A percentile compares a stretch with the other conserved stretches of the same genome.
Evolutionary conservation across 92 coral and sea anemone species (phyloP).

Genomic region (Porites rus): DNA sequence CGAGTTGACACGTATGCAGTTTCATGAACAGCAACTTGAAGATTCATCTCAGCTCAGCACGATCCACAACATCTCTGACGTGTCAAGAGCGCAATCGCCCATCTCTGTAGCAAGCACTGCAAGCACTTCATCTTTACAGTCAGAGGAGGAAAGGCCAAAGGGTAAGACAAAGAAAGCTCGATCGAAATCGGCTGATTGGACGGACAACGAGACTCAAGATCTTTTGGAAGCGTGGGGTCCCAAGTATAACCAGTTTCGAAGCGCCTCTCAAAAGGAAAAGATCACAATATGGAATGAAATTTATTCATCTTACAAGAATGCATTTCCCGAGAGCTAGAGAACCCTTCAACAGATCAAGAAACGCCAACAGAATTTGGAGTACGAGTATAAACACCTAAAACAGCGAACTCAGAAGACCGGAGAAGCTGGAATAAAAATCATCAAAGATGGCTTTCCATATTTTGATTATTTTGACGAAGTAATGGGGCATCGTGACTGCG

Average conservation of each 20-base stretch:
- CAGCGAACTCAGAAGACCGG: slow-evolving; percentile 12
- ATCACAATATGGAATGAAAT: slow-evolving; percentile 52
- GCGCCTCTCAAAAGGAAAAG: slow-evolving; percentile 54
- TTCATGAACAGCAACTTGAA: slow-evolving; percentile 8
- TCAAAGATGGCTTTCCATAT: slow-evolving; percentile 53
- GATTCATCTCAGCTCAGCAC: slow-evolving; percentile 6
- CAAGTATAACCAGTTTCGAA: slow-evolving; percentile 22
- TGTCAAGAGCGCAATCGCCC: slow-evolving; percentile 3
- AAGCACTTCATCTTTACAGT: not conserved
- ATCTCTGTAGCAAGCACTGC: not conserved
- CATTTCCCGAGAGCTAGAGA: no score
- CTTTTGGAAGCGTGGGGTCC: slow-evolving; percentile 56
- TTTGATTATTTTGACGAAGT: slow-evolving; percentile 41
- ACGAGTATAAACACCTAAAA: slow-evolving; percentile 21
- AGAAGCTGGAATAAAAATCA: slow-evolving; percentile 49
- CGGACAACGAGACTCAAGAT: slow-evolving; percentile 34
- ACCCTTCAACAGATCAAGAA: no score
- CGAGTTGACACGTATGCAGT: not conserved
- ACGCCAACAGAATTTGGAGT: slow-evolving; percentile 15
- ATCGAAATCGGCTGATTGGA: slow-evolving; percentile 33
- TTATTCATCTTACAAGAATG: slow-evolving; percentile 1
- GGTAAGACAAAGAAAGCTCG: slow-evolving; percentile 13
- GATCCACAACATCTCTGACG: not conserved
- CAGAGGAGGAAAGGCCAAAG: slow-evolving; percentile 1
- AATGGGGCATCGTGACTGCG: slow-evolving; percentile 35